Percentiles rank a stretch among this genome's conserved stretches.
Evolutionary conservation across 2,888 invertebrate genomes (phyloP).

Genomic region (Epistrophella euchroma): DNA sequence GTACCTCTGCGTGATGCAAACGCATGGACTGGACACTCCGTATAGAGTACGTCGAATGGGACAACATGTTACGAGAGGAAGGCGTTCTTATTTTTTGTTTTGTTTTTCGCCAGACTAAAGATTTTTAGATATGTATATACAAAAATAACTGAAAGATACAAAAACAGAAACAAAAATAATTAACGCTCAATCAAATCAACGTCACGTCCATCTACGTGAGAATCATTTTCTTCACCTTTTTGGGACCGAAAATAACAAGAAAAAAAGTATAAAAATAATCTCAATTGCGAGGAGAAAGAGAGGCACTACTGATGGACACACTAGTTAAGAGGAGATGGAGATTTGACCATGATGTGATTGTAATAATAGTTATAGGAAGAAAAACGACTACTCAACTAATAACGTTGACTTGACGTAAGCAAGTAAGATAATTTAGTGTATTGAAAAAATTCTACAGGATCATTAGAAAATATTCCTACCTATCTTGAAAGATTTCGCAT

Average conservation of each 20-base stretch:
- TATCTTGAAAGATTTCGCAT: no score
- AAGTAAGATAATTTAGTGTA: slow-evolving; percentile 2
- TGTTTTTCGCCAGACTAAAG: slow-evolving; percentile 11
- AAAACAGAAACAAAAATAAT: slow-evolving; percentile 74
- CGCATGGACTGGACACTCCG: slow-evolving; percentile 51
- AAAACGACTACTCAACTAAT: slow-evolving; percentile 10
- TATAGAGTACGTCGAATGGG: slow-evolving; percentile 14
- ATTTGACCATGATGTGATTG: slow-evolving; percentile 32
- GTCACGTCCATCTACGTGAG: slow-evolving; percentile 84
- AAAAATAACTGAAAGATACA: slow-evolving; percentile 26
- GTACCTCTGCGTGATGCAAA: slow-evolving; percentile 73
- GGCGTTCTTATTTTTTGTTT: slow-evolving; percentile 33
- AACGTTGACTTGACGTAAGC: not conserved
- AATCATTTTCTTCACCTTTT: slow-evolving; percentile 81
- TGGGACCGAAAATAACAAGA: slow-evolving; percentile 48
- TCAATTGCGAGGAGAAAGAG: not conserved
- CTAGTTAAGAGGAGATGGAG: not conserved
- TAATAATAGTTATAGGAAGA: not conserved
- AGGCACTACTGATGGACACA: slow-evolving; percentile 5
- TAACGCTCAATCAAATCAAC: slow-evolving; percentile 83
- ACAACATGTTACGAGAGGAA: slow-evolving; percentile 59
- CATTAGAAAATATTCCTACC: no score
- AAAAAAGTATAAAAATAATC: slow-evolving; percentile 32
- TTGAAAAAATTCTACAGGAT: no score
- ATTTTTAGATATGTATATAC: slow-evolving; percentile 24